These are phyloP conservation scores for Mesoligia furuncula DNA, from an alignment of 2,888 invertebrate species.

Conservation along the genomic window DNA sequence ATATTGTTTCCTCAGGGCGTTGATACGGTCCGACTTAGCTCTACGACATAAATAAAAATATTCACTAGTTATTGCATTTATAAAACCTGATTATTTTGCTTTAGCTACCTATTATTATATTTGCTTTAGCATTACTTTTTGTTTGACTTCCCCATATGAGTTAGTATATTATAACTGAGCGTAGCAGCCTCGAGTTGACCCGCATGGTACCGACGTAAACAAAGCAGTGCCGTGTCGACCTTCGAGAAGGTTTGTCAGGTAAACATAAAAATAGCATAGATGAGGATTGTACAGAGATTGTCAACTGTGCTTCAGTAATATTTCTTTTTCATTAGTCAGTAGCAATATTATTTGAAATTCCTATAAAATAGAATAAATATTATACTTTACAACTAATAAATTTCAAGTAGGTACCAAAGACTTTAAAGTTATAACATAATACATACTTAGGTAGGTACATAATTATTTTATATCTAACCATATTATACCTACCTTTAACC, in stretches of 20 bases:
- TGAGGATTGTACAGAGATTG: constrained; percentile 71
- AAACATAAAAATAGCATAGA: constrained; percentile 65
- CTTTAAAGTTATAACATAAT: too few relatives aligned
- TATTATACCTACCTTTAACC: too few relatives aligned
- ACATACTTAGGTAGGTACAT: not conserved
- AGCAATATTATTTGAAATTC: not conserved
- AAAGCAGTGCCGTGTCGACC: constrained; percentile 84
- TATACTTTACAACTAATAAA: not conserved
- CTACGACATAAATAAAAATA: constrained; percentile 69
- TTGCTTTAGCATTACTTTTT: constrained; percentile 77
- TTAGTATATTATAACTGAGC: constrained; percentile 41
- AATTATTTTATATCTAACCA: not conserved
- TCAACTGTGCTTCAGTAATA: constrained; percentile 4
- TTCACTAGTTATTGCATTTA: not conserved
- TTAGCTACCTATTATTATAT: too few relatives aligned
- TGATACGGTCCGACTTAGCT: constrained; percentile 82
- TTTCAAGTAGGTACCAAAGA: not conserved
- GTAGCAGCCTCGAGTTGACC: constrained; percentile 43
- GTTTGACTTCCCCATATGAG: constrained; percentile 81
- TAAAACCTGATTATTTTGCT: not conserved
- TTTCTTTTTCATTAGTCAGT: not conserved
- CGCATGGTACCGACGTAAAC: constrained; percentile 79
- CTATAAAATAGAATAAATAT: not conserved
- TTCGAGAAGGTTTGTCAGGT: constrained; percentile 79
- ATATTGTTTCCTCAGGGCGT: constrained; percentile 83